Conservation (phyloP, 2,113 vertebrate species). For the Parus major region DNA sequence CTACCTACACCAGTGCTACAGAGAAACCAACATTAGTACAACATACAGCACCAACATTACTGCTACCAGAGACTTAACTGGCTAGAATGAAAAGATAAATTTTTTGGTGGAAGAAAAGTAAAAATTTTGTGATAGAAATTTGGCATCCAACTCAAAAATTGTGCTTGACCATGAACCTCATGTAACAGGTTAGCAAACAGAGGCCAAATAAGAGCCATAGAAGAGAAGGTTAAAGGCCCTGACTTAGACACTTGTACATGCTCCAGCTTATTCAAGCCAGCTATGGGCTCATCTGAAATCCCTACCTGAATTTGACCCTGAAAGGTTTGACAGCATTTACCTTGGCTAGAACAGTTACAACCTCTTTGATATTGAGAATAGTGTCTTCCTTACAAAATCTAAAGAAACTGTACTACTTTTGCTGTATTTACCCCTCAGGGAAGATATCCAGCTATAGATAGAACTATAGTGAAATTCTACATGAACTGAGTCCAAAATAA, state of each 20-base stretch:
- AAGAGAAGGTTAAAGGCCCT: background rate
- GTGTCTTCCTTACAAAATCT: background rate
- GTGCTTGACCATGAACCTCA: background rate
- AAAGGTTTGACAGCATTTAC: background rate
- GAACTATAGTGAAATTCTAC: conserved; percentile 8
- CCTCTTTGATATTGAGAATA: background rate
- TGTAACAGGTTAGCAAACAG: background rate
- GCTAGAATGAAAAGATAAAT: background rate
- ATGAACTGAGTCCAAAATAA: conserved; percentile 39
- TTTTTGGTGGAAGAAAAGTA: background rate
- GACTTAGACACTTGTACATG: background rate
- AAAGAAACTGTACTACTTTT: background rate
- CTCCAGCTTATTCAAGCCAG: background rate
- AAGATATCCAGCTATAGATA: conserved; percentile 30
- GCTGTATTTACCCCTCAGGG: background rate
- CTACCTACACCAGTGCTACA: background rate
- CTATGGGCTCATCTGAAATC: background rate
- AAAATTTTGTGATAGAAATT: background rate
- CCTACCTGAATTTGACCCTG: background rate
- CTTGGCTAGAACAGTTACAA: background rate
- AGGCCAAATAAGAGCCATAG: background rate
- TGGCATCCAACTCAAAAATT: background rate
- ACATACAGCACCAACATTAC: background rate
- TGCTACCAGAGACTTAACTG: background rate
- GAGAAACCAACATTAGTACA: background rate